Conservation (phyloP, 2,113 vertebrate genomes). For the Lepisosteus oculatus region DNA sequence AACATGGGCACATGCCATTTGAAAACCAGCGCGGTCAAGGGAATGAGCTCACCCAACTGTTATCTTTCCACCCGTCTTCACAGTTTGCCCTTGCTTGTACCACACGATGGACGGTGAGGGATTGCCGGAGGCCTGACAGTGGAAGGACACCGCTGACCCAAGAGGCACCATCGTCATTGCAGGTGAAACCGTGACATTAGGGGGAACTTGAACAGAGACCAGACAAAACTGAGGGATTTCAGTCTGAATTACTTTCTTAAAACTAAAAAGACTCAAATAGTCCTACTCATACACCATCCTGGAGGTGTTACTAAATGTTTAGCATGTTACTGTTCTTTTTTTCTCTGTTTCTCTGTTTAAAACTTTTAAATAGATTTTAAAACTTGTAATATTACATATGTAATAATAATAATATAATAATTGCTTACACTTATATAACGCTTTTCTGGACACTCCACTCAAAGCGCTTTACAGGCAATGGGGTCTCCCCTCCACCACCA, state of each 20-base stretch:
- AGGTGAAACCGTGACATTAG: slow-evolving; percentile 58
- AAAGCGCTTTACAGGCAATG: too few species aligned
- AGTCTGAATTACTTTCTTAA: background rate
- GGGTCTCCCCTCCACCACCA: too few species aligned
- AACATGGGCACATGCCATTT: too few species aligned
- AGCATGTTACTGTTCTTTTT: too few species aligned
- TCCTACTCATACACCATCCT: background rate
- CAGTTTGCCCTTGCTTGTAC: slow-evolving; percentile 60
- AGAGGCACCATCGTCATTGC: slow-evolving; percentile 45
- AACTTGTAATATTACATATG: too few species aligned
- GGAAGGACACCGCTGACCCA: slow-evolving; percentile 55
- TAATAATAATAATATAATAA: too few species aligned
- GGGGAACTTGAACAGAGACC: slow-evolving; percentile 48
- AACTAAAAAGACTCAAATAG: background rate
- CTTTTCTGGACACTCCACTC: too few species aligned
- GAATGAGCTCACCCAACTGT: slow-evolving; percentile 42
- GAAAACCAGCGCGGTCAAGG: too few species aligned
- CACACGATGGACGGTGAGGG: slow-evolving; percentile 60
- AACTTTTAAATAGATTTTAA: too few species aligned
- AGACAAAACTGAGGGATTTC: slow-evolving; percentile 4
- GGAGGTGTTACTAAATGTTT: too few species aligned
- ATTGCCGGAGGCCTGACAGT: slow-evolving; percentile 61
- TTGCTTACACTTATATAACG: too few species aligned
- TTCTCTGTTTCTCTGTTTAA: too few species aligned
- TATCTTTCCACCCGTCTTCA: slow-evolving; percentile 61